Evolutionary conservation across 2,113 vertebrate species (phyloP).

Genomic region (Malurus melanocephalus): DNA sequence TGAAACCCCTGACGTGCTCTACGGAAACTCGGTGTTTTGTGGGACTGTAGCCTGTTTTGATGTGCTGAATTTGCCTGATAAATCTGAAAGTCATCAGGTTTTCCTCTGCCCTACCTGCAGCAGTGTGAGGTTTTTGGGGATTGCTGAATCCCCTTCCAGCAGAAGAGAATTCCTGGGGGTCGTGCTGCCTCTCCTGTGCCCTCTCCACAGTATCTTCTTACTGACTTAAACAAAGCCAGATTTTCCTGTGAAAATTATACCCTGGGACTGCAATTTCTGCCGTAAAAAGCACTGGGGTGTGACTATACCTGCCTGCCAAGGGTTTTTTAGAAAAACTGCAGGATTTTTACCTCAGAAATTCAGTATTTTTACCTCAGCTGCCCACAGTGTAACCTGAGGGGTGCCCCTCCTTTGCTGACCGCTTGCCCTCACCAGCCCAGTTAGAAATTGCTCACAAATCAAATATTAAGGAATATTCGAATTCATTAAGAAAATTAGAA

Average conservation of each 20-base stretch:
- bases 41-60: accelerated
- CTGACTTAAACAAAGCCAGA: not conserved
- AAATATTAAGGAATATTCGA: not conserved
- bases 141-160: accelerated
- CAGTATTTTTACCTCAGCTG: not conserved
- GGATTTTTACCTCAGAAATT: not conserved
- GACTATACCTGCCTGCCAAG: not conserved
- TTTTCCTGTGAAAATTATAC: not conserved
- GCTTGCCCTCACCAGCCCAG: no score
- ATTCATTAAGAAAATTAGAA: no score
- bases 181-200: accelerated
- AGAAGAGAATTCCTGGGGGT: not conserved
- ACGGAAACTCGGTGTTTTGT: accelerated
- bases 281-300: not conserved
- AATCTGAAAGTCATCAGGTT: not conserved
- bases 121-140: not conserved
- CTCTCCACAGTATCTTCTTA: not conserved
- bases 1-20: accelerated
- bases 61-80: not conserved
- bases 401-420: not conserved
- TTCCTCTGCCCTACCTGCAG: not conserved
- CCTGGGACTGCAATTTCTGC: not conserved
- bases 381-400: not conserved
- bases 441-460: not conserved
- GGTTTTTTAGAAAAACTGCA: not conserved